phyloP scores from a whole-genome alignment of 2,888 invertebrate species.

The Eutolmus rufibarbis region DNA sequence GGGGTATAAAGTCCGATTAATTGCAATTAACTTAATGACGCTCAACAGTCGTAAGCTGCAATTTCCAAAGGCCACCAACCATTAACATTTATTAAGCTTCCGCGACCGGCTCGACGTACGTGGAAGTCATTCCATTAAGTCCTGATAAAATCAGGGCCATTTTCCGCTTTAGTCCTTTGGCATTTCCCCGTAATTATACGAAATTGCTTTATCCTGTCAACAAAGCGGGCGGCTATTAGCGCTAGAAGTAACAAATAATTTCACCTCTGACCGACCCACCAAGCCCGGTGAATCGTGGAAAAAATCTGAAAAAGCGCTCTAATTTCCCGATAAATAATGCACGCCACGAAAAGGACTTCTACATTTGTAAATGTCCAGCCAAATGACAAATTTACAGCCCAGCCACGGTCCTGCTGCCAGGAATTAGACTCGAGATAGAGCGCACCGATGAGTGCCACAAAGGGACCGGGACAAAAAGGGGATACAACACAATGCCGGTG shows the following conservation, averaged over 20 bases:
- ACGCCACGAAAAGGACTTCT: neutral
- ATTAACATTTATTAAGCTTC: neutral
- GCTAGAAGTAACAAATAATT: neutral
- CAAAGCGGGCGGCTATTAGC: neutral
- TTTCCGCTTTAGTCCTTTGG: constrained; percentile 3
- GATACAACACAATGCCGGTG: neutral
- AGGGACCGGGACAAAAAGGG: neutral
- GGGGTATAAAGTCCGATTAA: neutral
- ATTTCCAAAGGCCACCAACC: neutral
- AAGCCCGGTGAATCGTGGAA: neutral
- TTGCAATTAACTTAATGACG: neutral
- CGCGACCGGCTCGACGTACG: neutral
- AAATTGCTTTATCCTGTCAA: neutral
- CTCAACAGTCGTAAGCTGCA: neutral
- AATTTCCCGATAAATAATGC: neutral
- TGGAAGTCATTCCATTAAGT: neutral
- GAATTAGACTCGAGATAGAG: neutral
- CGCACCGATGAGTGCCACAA: neutral
- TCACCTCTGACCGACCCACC: neutral
- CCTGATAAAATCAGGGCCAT: neutral
- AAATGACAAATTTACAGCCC: neutral
- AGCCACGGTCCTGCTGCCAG: neutral
- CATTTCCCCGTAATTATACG: neutral
- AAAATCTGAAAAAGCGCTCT: neutral
- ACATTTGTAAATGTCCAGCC: neutral